These are phyloP conservation scores for Chydorus sphaericus DNA, from an alignment of 2,888 invertebrate genomes.

Conservation along the genomic window DNA sequence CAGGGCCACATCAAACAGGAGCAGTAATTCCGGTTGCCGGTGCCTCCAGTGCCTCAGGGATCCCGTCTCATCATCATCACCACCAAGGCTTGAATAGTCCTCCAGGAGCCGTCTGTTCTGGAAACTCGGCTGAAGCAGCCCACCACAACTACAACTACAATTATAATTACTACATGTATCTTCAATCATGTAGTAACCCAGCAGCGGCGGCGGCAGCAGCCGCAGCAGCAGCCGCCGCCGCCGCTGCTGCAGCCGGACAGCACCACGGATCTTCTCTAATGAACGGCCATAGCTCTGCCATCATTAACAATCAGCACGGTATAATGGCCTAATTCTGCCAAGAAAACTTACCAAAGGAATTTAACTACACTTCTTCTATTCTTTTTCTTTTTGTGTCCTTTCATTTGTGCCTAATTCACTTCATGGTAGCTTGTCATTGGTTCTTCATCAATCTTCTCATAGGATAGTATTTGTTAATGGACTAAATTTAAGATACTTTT, in stretches of 20 bases:
- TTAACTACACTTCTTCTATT: no score
- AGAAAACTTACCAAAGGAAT: no score
- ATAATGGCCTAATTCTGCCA: constrained; percentile 4
- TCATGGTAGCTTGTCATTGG: background rate
- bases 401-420: background rate
- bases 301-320: background rate
- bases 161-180: constrained; percentile 50
- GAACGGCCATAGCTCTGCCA: background rate
- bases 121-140: background rate
- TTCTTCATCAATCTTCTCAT: no score
- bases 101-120: no score
- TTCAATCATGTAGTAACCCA: constrained; percentile 36
- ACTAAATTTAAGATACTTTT: no score
- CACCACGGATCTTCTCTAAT: constrained; percentile 8
- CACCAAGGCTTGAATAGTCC: no score
- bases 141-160: constrained; percentile 19
- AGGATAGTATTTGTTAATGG: no score
- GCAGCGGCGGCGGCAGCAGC: constrained; percentile 22
- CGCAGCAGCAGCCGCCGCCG: no score
- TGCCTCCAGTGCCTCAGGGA: background rate
- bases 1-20: constrained; percentile 2
- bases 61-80: no score
- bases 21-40: background rate
- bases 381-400: no score
- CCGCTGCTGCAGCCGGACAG: no score